These are phyloP conservation scores for Nasalis larvatus DNA, from an alignment of 2,113 vertebrate species.

Conservation along the genomic window DNA sequence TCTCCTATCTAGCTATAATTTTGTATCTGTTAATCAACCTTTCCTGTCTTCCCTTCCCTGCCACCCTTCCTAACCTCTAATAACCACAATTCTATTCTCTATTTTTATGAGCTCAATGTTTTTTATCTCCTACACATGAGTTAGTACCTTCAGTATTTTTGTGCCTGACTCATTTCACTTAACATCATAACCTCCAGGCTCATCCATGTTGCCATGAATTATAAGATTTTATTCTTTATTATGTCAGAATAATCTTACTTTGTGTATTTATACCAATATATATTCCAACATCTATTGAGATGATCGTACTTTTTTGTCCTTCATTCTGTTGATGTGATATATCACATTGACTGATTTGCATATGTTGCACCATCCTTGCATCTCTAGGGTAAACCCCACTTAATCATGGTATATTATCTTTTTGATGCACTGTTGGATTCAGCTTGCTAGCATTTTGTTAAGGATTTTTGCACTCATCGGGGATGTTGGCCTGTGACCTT, in stretches of 20 bases:
- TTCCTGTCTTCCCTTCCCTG: not conserved
- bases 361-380: not conserved
- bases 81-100: not conserved
- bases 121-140: not conserved
- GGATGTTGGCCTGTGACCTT: not conserved
- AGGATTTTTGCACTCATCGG: not conserved
- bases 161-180: not conserved
- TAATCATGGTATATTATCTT: not conserved
- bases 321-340: not conserved
- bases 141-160: not conserved
- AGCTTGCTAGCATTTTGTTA: not conserved
- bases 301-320: not conserved
- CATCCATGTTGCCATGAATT: not conserved
- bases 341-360: not conserved
- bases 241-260: not conserved
- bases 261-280: not conserved
- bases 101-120: not conserved
- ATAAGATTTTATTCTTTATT: not conserved
- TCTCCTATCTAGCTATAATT: not conserved
- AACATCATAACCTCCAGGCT: not conserved
- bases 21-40: not conserved
- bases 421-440: not conserved
- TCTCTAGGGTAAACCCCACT: not conserved
- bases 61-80: not conserved
- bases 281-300: not conserved